These are phyloP conservation scores for Siniperca scherzeri DNA, from an alignment of 2,797 vertebrate genomes.

Conservation along the genomic window DNA sequence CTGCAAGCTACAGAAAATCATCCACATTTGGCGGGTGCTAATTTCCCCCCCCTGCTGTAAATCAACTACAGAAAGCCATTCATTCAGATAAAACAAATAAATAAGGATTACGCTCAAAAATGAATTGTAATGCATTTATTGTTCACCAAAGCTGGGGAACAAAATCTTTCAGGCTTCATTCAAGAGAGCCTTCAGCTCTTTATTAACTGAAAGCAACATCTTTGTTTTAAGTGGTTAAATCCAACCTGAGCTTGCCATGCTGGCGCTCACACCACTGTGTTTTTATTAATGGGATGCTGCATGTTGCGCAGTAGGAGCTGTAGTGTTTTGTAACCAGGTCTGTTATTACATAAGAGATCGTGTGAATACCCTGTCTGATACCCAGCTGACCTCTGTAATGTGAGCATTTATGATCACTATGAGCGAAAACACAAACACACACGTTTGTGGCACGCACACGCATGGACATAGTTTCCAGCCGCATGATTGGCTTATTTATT, in stretches of 20 bases:
- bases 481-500: conserved; percentile 49
- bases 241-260: background rate
- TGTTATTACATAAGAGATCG: conserved; percentile 66
- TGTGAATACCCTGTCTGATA: conserved; percentile 71
- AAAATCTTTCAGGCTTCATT: background rate
- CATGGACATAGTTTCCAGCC: conserved; percentile 30
- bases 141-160: background rate
- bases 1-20: no score
- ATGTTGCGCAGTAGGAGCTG: conserved; percentile 43
- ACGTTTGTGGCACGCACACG: background rate
- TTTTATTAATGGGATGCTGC: conserved; percentile 45
- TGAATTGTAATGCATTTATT: background rate
- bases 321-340: conserved; percentile 68
- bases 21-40: no score
- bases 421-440: conserved; percentile 19
- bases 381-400: conserved; percentile 77
- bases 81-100: background rate
- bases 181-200: background rate
- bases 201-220: background rate
- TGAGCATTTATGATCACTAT: conserved; percentile 66
- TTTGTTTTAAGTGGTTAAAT: background rate
- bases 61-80: background rate
- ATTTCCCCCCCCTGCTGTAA: background rate
- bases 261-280: background rate
- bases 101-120: background rate